These are phyloP conservation scores for Drosophila subquinaria DNA, from an alignment of 2,888 invertebrate genomes.

Conservation along the genomic window DNA sequence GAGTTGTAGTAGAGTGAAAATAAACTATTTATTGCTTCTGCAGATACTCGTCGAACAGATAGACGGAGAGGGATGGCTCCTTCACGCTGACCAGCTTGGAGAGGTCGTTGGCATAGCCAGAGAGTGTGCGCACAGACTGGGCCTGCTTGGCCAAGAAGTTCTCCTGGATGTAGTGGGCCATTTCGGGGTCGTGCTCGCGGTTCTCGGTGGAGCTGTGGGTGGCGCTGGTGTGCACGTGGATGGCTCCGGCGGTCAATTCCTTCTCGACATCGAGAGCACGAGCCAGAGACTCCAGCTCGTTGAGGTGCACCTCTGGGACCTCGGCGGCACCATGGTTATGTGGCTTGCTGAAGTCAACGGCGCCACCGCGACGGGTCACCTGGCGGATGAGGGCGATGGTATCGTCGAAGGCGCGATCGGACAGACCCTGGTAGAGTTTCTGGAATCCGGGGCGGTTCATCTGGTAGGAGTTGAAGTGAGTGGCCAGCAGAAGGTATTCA, in stretches of 20 bases:
- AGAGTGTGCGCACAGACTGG: slow-evolving; percentile 89
- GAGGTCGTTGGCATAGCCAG: slow-evolving; percentile 91
- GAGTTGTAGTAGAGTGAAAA: slow-evolving; percentile 21
- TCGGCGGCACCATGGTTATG: slow-evolving; percentile 46
- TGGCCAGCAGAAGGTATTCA: slow-evolving; percentile 90
- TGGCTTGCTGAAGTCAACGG: slow-evolving; percentile 86
- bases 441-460: slow-evolving; percentile 92
- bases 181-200: slow-evolving; percentile 88
- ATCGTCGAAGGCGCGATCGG: slow-evolving; percentile 91
- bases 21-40: slow-evolving; percentile 82
- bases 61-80: slow-evolving; percentile 89
- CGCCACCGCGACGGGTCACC: slow-evolving; percentile 90
- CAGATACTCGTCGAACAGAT: slow-evolving; percentile 90
- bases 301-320: slow-evolving; percentile 74
- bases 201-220: slow-evolving; percentile 84
- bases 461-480: slow-evolving; percentile 91
- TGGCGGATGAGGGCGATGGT: slow-evolving; percentile 92
- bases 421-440: slow-evolving; percentile 90
- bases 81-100: slow-evolving; percentile 87
- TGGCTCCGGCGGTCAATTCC: slow-evolving; percentile 89
- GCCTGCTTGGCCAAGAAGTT: slow-evolving; percentile 91
- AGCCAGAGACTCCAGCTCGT: slow-evolving; percentile 90
- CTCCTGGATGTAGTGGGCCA: slow-evolving; percentile 91
- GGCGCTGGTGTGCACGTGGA: slow-evolving; percentile 89
- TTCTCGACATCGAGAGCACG: slow-evolving; percentile 92